phyloP scores from a whole-genome alignment of 2,113 vertebrate genomes.

The Dolichallabes microphthalmus region DNA sequence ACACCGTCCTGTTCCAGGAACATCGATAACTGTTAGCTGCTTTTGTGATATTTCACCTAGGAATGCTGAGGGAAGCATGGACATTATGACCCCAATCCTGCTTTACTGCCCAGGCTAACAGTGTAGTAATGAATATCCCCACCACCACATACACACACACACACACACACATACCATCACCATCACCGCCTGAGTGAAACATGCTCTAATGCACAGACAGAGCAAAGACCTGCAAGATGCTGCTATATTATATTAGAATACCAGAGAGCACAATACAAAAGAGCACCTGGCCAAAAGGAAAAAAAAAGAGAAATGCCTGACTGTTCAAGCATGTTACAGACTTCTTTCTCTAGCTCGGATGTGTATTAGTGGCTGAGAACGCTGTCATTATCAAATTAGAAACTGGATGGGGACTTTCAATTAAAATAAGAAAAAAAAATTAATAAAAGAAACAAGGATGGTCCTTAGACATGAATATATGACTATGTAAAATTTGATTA shows the following conservation, averaged over 20 bases:
- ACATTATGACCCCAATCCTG: slow-evolving; percentile 46
- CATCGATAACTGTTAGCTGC: slow-evolving; percentile 50
- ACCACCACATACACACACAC: background rate
- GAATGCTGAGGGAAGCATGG: slow-evolving; percentile 35
- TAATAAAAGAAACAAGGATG: background rate
- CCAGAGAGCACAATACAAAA: background rate
- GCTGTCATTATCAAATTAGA: background rate
- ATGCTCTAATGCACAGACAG: slow-evolving; percentile 7
- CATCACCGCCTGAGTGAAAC: background rate
- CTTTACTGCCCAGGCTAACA: slow-evolving; percentile 49
- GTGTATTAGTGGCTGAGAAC: background rate
- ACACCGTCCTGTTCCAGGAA: slow-evolving; percentile 33
- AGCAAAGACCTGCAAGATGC: slow-evolving; percentile 15
- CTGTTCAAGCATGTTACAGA: slow-evolving; percentile 42
- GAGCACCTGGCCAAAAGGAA: background rate
- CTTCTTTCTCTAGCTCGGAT: slow-evolving; percentile 7
- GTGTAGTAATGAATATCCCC: slow-evolving; percentile 41
- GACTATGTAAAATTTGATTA: background rate
- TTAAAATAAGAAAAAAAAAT: background rate
- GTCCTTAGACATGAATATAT: background rate
- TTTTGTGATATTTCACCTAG: slow-evolving; percentile 50
- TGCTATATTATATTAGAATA: background rate
- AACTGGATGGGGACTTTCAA: background rate
- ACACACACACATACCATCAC: background rate
- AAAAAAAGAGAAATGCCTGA: slow-evolving; percentile 11